Percentiles rank a stretch among this genome's conserved stretches.
Conservation (phyloP, 2,888 invertebrate species). For the Bombylius major region DNA sequence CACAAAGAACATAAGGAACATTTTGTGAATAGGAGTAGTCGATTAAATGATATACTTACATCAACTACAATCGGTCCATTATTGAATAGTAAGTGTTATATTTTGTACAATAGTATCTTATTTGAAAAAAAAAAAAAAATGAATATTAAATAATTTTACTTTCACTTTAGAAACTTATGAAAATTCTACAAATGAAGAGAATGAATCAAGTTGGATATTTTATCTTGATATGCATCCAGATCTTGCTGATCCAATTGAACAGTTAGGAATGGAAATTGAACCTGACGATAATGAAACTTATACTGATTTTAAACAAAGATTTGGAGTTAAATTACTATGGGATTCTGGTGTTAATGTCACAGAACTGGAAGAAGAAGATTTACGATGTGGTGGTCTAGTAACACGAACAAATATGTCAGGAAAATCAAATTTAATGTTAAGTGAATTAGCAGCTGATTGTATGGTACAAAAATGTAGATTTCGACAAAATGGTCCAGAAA, state of each 20-base stretch:
- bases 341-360: slow-evolving; percentile 59
- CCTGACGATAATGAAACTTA: slow-evolving; percentile 59
- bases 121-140: no score
- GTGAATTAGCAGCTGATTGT: slow-evolving; percentile 52
- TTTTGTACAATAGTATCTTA: not conserved
- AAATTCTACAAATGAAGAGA: slow-evolving; percentile 21
- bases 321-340: slow-evolving; percentile 50
- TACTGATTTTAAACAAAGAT: slow-evolving; percentile 60
- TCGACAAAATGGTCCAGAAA: slow-evolving; percentile 59
- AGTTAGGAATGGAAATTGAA: slow-evolving; percentile 63
- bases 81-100: slow-evolving; percentile 3
- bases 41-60: slow-evolving; percentile 24
- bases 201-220: slow-evolving; percentile 41
- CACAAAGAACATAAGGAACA: slow-evolving; percentile 24
- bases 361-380: slow-evolving; percentile 57
- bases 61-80: slow-evolving; percentile 14
- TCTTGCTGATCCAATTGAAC: slow-evolving; percentile 60
- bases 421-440: slow-evolving; percentile 42
- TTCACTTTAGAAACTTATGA: not conserved
- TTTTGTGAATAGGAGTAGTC: slow-evolving; percentile 22
- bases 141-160: not conserved
- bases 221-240: slow-evolving; percentile 60
- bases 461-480: slow-evolving; percentile 68
- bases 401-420: slow-evolving; percentile 52
- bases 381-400: slow-evolving; percentile 62